A percentile compares a stretch with the other conserved stretches of the same genome.
Evolutionary conservation across 2,888 invertebrate species (phyloP).

Genomic region (Tetragonula carbonaria): DNA sequence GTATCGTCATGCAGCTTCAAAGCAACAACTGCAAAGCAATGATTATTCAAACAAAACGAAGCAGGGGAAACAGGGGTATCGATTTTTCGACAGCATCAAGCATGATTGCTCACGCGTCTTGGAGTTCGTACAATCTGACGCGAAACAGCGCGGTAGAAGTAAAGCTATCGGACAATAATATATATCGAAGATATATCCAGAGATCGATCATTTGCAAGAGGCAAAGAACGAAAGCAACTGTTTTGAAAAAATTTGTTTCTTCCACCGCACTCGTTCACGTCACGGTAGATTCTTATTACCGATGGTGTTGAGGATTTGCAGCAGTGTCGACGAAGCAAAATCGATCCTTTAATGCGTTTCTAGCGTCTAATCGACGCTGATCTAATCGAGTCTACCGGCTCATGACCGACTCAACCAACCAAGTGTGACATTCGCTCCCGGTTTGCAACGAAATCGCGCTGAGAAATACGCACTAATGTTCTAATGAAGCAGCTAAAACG

Average conservation of each 20-base stretch:
- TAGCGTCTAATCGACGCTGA: neutral
- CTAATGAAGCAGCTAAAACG: conserved; percentile 47
- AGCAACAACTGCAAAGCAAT: conserved; percentile 45
- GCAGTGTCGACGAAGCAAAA: conserved; percentile 54
- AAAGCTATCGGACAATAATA: neutral
- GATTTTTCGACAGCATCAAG: conserved; percentile 30
- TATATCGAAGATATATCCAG: neutral
- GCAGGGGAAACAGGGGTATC: conserved; percentile 36
- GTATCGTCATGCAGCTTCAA: conserved; percentile 41
- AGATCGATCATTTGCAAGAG: neutral
- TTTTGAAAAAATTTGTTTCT: conserved; percentile 1
- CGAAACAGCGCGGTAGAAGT: conserved; percentile 13
- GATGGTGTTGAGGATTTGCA: conserved; percentile 25
- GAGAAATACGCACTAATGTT: conserved; percentile 39
- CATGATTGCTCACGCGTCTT: conserved; percentile 23
- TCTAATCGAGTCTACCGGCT: neutral
- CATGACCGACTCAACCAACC: conserved; percentile 1
- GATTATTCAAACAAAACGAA: conserved; percentile 37
- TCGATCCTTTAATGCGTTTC: conserved; percentile 30
- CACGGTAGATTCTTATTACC: neutral
- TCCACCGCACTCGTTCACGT: neutral
- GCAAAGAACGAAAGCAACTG: neutral
- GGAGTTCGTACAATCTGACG: conserved; percentile 14
- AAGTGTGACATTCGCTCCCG: neutral
- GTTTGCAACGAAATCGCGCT: conserved; percentile 21